Evolutionary conservation across 2,888 invertebrate genomes (phyloP).

Genomic region (Amphipoea oculea): DNA sequence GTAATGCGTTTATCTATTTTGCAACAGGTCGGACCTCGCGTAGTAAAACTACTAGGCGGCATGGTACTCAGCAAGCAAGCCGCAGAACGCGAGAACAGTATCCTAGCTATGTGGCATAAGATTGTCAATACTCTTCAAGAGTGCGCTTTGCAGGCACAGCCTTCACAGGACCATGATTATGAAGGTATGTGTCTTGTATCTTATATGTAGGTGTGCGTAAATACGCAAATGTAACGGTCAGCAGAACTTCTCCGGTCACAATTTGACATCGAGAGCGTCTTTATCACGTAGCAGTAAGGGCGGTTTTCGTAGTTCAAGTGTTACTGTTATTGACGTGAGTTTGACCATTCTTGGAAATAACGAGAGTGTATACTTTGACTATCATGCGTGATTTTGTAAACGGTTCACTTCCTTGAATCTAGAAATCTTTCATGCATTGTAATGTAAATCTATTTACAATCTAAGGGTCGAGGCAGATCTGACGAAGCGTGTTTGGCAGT

Average conservation of each 20-base stretch:
- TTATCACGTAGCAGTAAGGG: neutral
- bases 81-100: constrained; percentile 96
- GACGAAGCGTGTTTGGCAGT: neutral
- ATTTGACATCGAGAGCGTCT: neutral
- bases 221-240: neutral
- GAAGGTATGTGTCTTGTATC: constrained; percentile 90
- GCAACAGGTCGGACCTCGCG: constrained; percentile 93
- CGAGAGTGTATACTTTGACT: neutral
- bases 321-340: neutral
- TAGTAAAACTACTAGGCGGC: constrained; percentile 93
- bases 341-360: neutral
- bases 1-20: neutral
- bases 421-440: neutral
- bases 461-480: neutral
- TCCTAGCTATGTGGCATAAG: constrained; percentile 97
- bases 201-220: neutral
- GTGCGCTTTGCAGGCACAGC: constrained; percentile 93
- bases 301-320: neutral
- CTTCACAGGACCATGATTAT: constrained; percentile 92
- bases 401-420: neutral
- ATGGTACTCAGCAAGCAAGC: constrained; percentile 95
- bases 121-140: constrained; percentile 97
- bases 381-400: neutral
- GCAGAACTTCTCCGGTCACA: neutral
- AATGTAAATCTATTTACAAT: neutral